Conservation (phyloP, 2,797 vertebrate species). For the Siniperca undulata region DNA sequence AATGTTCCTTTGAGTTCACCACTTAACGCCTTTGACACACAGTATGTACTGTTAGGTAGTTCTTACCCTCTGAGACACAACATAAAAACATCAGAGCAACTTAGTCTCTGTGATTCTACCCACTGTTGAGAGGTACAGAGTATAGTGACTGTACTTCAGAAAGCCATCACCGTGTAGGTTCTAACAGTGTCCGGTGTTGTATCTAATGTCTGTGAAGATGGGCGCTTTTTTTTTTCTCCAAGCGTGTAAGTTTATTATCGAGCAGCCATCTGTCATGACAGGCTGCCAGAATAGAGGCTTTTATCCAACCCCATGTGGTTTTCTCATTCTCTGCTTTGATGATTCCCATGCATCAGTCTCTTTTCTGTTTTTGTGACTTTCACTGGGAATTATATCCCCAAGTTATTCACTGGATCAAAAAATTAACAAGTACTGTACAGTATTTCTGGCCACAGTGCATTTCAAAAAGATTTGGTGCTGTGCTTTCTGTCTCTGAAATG, state of each 20-base stretch:
- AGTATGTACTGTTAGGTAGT: neutral
- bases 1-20: neutral
- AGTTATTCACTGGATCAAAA: neutral
- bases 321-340: neutral
- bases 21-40: neutral
- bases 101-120: neutral
- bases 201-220: neutral
- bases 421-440: neutral
- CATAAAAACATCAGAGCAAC: neutral
- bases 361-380: neutral
- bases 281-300: neutral
- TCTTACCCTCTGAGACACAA: neutral
- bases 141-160: neutral
- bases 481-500: neutral
- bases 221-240: neutral
- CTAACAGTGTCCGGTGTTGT: neutral
- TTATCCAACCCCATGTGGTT: neutral
- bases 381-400: neutral
- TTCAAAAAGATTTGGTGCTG: neutral
- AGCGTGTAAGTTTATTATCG: neutral
- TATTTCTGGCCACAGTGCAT: neutral
- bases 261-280: constrained; percentile 11
- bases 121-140: neutral
- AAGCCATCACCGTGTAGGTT: neutral
- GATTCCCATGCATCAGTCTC: neutral